Evolutionary conservation across 2,113 vertebrate species (phyloP), one percentile per base, ranked within the genome.

Genomic region (Periophthalmus modestus): DNA sequence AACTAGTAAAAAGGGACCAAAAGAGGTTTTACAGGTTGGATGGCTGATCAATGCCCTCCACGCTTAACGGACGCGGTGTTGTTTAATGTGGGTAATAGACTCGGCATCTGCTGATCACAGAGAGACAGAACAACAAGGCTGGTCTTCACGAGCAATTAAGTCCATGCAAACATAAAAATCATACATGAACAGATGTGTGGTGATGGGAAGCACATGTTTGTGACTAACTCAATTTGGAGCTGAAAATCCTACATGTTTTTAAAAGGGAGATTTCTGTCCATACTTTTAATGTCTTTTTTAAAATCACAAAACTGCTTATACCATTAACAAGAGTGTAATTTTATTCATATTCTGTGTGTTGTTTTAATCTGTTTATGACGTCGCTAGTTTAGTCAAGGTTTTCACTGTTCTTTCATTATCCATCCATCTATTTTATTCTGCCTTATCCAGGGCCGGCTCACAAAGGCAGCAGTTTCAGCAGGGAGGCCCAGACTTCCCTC

Each of bases 21-120:
- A 66, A 69, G 68, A 69, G 18, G 73, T 59, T 80, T 65, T 3
- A 67, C 43, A 48, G 55, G 28, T 66, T 50, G 28, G 61, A 48
- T 21, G 47, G 58, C 58, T 75, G 50, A 66, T 70, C 77, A 69
- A 68, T 69, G 76, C 71, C 46, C n/a, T 67, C 21, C 66, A 24
- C 39, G 11, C 18, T n/a, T 18, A 9, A 62, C 7, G 18, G 15
- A 62, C 28, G 43, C 19, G 21, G 62, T 18, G 62, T n/a, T 11
- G 9, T 65, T 65, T 36, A 65, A 36, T 39, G 75, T 7, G 10
- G 54, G 66, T 74, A 88, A 87, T 73, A 70, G 70, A 74, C 47
- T 50, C 59, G 72, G 14, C 83, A 85, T 83, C 75, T 85, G 82
- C 77, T 80, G 68, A 75, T 55, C 71, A 39, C 63, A 75, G 61